phyloP scores from a whole-genome alignment of 2,888 invertebrate species.

The Trachelus tabidus region DNA sequence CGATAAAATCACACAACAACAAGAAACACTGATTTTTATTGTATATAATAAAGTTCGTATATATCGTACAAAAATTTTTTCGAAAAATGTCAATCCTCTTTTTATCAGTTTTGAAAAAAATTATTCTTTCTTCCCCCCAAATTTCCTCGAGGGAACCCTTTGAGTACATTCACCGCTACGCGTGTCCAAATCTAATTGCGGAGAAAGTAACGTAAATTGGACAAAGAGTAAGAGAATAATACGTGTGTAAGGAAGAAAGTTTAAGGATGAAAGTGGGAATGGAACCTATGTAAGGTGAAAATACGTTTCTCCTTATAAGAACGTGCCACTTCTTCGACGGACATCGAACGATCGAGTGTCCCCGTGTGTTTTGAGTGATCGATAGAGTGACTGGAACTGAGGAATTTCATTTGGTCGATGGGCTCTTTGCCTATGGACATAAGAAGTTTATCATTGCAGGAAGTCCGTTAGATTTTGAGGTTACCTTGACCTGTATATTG shows the following conservation, averaged over 20 bases:
- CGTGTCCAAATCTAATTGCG: constrained; percentile 31
- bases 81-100: not conserved
- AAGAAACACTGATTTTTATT: not conserved
- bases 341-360: constrained; percentile 17
- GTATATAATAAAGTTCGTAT: not conserved
- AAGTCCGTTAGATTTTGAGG: not conserved
- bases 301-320: constrained; percentile 17
- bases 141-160: not conserved
- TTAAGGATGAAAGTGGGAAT: constrained; percentile 31
- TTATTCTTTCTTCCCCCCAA: not conserved
- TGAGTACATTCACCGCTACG: not conserved
- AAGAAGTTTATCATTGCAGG: not conserved
- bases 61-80: not conserved
- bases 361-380: constrained; percentile 44
- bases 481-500: not conserved
- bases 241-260: constrained; percentile 44
- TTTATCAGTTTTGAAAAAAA: not conserved
- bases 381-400: not conserved
- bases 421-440: not conserved
- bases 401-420: not conserved
- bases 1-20: not conserved
- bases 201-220: constrained; percentile 44
- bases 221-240: not conserved
- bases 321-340: constrained; percentile 20
- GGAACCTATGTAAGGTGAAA: not conserved